Evolutionary conservation across 2,113 vertebrate genomes (phyloP), one percentile per base, ranked within the genome.

Genomic region (Pelecanoides urinatrix): DNA sequence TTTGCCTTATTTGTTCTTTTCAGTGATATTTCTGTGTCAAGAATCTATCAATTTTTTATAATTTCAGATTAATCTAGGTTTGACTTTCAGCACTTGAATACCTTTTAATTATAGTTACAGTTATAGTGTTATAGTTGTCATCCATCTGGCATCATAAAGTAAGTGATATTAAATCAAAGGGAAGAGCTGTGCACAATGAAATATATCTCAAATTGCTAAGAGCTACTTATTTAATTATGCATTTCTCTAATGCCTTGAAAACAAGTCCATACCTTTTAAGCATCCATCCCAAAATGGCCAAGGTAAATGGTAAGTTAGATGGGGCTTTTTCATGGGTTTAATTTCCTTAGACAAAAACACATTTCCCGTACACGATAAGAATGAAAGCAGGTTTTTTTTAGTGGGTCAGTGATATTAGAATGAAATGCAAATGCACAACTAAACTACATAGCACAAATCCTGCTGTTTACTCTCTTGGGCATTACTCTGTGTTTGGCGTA

Each of bases 341-440:
- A 96, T 92, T 96, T 94, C 86, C 72, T 96, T 74, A 74, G 68
- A 92, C 73, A 86, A 55, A 90, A 95, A 34, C 88, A 95, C 27
- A 13, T 70, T 96, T 97, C 81, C 77, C 17, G n/a, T 84, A 56
- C 26, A 52, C 72, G 80, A 53, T 86, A 70, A 91, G 83, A 94
- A 96, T 79, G 82, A 96, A 72, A 95, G 40, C 15, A 89, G 42
- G 4, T 86, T 93, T 93, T 74, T 85, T 95, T 98, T 95, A 96
- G 72, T 97, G 97, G 94, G 96, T 97, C 97, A 97, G 90, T 92
- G 85, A 93, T 97, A 97, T 96, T 96, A 95, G 86, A 96, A 96
- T 87, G 84, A 97, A 97, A 98, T 98, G 96, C 95, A 98, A 98
- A 98, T 96, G 95, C 93, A 81, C 72, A 90, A 36, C 90, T 89